A percentile compares a stretch with the other conserved stretches of the same genome.
phyloP scores from a whole-genome alignment of 2,888 invertebrate genomes.

The Mantis religiosa region DNA sequence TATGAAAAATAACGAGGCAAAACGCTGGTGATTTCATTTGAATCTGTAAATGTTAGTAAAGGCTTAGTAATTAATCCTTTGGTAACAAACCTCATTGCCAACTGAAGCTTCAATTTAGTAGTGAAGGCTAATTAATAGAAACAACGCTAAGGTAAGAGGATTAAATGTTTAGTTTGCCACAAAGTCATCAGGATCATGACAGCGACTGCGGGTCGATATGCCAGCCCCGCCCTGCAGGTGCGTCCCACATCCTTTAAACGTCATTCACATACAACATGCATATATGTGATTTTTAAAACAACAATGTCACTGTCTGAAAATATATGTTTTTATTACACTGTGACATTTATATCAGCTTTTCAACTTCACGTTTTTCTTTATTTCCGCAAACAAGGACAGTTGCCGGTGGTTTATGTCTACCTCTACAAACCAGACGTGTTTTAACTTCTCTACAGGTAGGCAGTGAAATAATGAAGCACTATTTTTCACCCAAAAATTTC shows the following conservation, averaged over 20 bases:
- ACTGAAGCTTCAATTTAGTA: not conserved
- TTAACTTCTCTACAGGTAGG: too few species aligned
- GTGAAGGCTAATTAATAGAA: not conserved
- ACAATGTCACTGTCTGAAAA: too few species aligned
- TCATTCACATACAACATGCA: too few species aligned
- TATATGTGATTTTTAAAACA: too few species aligned
- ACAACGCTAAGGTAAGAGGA: not conserved
- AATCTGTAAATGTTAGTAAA: not conserved
- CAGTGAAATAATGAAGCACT: too few species aligned
- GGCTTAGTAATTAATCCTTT: not conserved
- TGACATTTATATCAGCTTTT: too few species aligned
- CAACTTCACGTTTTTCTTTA: too few species aligned
- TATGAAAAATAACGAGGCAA: not conserved
- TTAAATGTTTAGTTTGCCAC: not conserved
- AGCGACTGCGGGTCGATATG: not conserved
- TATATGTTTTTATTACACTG: too few species aligned
- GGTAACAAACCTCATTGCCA: not conserved
- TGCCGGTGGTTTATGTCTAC: too few species aligned
- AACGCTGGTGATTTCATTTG: not conserved
- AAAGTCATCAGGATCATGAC: not conserved
- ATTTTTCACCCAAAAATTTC: too few species aligned
- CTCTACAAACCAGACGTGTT: too few species aligned
- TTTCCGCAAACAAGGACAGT: too few species aligned
- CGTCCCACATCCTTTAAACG: not conserved
- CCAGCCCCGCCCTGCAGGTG: not conserved